A percentile compares a stretch with the other conserved stretches of the same genome.
These are phyloP conservation scores for Diplolepis rosae DNA, from an alignment of 2,888 invertebrate genomes.

Conservation along the genomic window DNA sequence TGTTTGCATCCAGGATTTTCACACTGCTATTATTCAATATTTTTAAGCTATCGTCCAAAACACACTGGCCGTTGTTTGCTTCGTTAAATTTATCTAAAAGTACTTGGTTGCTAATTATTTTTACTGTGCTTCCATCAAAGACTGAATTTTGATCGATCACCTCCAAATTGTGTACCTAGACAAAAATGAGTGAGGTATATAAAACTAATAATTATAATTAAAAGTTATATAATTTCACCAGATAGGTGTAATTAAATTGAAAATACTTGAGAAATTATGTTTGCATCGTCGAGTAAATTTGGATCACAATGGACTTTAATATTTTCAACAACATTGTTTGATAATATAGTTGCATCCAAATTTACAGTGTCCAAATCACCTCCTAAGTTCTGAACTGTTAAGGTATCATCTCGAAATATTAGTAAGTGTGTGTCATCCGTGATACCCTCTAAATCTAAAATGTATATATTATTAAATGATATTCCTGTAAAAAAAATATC, in stretches of 20 bases:
- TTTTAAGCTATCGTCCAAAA: constrained; percentile 63
- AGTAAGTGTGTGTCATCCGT: constrained; percentile 66
- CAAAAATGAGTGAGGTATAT: not conserved
- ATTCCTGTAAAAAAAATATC: too few species aligned
- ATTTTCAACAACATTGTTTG: constrained; percentile 61
- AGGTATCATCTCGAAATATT: constrained; percentile 65
- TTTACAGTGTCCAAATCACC: constrained; percentile 65
- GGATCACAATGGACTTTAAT: constrained; percentile 63
- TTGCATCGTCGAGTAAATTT: constrained; percentile 60
- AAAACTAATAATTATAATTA: not conserved
- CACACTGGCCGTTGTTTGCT: constrained; percentile 58
- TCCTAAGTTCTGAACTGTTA: constrained; percentile 64
- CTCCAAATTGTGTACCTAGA: constrained; percentile 65
- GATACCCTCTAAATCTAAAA: constrained; percentile 64
- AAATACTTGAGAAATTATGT: constrained; percentile 65
- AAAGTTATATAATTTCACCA: not conserved
- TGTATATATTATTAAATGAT: not conserved
- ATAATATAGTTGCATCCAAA: constrained; percentile 64
- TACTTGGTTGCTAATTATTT: constrained; percentile 62
- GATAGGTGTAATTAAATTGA: not conserved
- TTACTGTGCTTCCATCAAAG: constrained; percentile 57
- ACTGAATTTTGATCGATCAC: constrained; percentile 62
- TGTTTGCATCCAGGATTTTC: constrained; percentile 61
- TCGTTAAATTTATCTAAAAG: constrained; percentile 62
- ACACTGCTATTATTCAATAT: constrained; percentile 59